Percentiles rank a stretch among this genome's conserved stretches.
Evolutionary conservation across 2,113 vertebrate species (phyloP).

Genomic region (Gnathonemus echidnorhynchus): DNA sequence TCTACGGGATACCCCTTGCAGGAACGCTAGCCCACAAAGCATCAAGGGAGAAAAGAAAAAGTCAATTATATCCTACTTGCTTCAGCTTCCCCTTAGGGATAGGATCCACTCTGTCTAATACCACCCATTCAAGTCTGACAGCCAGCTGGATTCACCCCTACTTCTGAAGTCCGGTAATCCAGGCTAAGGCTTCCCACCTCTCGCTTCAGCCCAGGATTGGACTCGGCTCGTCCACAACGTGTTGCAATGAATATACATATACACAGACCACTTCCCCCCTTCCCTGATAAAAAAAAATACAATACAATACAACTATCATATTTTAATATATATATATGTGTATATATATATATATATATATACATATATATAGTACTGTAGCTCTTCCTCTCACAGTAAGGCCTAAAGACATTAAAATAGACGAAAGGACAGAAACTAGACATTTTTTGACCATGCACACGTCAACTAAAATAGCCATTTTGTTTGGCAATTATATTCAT

Average conservation of each 20-base stretch:
- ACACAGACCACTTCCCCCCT: neutral
- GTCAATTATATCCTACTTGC: slow-evolving; percentile 57
- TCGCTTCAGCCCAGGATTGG: slow-evolving; percentile 41
- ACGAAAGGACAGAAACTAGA: neutral
- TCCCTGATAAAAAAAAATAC: neutral
- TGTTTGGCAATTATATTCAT: slow-evolving; percentile 22
- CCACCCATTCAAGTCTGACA: slow-evolving; percentile 65
- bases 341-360: too few species aligned
- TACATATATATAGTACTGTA: neutral
- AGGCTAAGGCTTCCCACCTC: slow-evolving; percentile 59
- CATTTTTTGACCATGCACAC: neutral
- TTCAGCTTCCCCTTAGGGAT: slow-evolving; percentile 56
- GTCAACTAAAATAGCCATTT: neutral
- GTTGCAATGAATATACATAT: slow-evolving; percentile 35
- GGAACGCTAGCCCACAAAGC: slow-evolving; percentile 52
- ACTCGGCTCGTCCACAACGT: slow-evolving; percentile 30
- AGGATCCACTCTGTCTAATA: slow-evolving; percentile 61
- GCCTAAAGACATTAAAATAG: neutral
- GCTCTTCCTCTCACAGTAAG: neutral
- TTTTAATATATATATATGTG: too few species aligned
- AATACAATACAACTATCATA: neutral
- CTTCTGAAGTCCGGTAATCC: slow-evolving; percentile 65
- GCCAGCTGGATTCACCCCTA: slow-evolving; percentile 55
- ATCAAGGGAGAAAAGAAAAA: slow-evolving; percentile 41
- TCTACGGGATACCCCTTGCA: slow-evolving; percentile 48